These are phyloP conservation scores for Aricia agestis DNA, from an alignment of 1,140 invertebrate species.

Conservation along the genomic window DNA sequence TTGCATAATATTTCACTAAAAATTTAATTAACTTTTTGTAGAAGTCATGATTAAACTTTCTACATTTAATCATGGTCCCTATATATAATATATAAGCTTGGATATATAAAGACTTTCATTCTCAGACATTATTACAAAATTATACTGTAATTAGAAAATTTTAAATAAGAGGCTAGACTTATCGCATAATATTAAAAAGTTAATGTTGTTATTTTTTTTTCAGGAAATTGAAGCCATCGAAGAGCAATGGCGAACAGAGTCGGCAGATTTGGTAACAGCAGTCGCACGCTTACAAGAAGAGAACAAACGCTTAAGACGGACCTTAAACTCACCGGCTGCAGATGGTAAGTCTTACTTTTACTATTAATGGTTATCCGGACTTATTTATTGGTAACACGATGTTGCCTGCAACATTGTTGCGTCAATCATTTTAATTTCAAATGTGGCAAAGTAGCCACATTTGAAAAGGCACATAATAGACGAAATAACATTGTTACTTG, in stretches of 20 bases:
- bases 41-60: neutral
- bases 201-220: neutral
- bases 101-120: neutral
- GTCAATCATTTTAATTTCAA: too few relatives aligned
- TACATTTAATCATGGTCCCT: neutral
- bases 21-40: neutral
- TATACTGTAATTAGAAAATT: too few relatives aligned
- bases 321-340: conserved; percentile 58
- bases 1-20: neutral
- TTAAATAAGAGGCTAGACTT: neutral
- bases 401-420: neutral
- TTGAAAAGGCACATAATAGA: too few relatives aligned
- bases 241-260: conserved; percentile 95
- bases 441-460: too few relatives aligned
- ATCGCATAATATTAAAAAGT: neutral
- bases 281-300: conserved; percentile 93
- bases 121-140: too few relatives aligned
- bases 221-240: conserved; percentile 96
- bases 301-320: conserved; percentile 87
- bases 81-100: neutral
- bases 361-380: neutral
- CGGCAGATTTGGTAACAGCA: conserved; percentile 87
- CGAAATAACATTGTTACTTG: too few relatives aligned
- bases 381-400: neutral
- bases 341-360: conserved; percentile 47